phyloP scores from a whole-genome alignment of 2,113 vertebrate genomes.

The Collichthys lucidus region DNA sequence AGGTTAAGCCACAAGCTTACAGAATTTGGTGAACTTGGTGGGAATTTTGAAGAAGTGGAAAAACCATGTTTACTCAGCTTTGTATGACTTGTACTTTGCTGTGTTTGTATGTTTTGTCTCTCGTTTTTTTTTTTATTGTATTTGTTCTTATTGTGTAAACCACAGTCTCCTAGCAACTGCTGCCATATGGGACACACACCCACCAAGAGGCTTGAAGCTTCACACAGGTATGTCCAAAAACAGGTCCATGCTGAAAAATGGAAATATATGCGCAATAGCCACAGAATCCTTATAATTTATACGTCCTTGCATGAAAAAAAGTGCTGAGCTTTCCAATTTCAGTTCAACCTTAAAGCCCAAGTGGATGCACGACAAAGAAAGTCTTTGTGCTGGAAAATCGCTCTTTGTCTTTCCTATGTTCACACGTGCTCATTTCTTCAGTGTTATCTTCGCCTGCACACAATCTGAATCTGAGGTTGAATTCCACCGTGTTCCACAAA shows the following conservation, averaged over 20 bases:
- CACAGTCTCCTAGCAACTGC: not conserved
- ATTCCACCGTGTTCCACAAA: conserved; percentile 61
- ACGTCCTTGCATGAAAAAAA: not conserved
- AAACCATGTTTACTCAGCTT: too few relatives aligned
- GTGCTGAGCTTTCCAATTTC: not conserved
- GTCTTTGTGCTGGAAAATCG: not conserved
- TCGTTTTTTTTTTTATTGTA: not conserved
- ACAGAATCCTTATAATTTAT: not conserved
- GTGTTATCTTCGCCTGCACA: conserved; percentile 39
- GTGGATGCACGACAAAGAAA: not conserved
- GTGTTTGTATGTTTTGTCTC: not conserved
- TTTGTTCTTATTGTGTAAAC: not conserved
- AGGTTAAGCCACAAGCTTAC: not conserved
- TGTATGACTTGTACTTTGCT: too few relatives aligned
- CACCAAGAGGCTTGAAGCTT: not conserved
- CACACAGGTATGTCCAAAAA: not conserved
- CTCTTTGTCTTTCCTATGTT: not conserved
- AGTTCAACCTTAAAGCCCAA: not conserved
- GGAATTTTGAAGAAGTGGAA: too few relatives aligned
- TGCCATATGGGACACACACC: not conserved
- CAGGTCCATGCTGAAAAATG: not conserved
- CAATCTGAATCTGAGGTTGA: conserved; percentile 48
- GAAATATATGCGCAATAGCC: not conserved
- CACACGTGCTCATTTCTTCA: conserved; percentile 25
- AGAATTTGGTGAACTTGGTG: too few relatives aligned